These are phyloP conservation scores for Poeciliopsis paucimaculata DNA, from an alignment of 2,797 vertebrate genomes.

Conservation along the genomic window DNA sequence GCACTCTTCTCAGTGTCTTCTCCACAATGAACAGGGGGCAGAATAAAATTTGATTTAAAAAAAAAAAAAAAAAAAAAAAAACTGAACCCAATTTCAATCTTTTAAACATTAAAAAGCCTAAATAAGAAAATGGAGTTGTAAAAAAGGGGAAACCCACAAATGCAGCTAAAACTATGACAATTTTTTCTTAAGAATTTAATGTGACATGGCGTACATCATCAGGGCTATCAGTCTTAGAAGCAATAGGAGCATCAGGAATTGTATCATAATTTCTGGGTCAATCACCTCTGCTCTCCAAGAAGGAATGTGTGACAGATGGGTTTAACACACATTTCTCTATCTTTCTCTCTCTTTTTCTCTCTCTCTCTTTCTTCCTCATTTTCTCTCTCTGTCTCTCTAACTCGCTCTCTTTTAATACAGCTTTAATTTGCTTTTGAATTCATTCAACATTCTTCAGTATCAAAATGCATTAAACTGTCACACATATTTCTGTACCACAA, in stretches of 20 bases:
- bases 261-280: conserved; percentile 7
- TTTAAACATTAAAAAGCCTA: background rate
- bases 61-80: background rate
- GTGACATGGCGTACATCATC: background rate
- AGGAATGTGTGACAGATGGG: conserved; percentile 6
- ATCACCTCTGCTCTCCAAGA: conserved; percentile 3
- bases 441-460: background rate
- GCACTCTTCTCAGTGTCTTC: conserved; percentile 5
- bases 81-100: background rate
- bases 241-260: conserved; percentile 3
- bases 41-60: background rate
- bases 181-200: background rate
- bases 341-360: too few species aligned
- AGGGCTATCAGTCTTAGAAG: background rate
- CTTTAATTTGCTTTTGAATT: background rate
- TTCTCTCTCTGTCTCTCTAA: too few species aligned
- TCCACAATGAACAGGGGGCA: background rate
- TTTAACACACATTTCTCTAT: background rate
- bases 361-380: too few species aligned
- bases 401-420: too few species aligned
- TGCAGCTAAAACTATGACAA: too few species aligned
- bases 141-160: too few species aligned
- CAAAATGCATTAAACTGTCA: background rate
- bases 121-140: background rate
- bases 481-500: background rate